Evolutionary conservation across 2,888 invertebrate species (phyloP), one percentile per base, ranked within the genome.

Genomic region (Lydus trimaculatus): DNA sequence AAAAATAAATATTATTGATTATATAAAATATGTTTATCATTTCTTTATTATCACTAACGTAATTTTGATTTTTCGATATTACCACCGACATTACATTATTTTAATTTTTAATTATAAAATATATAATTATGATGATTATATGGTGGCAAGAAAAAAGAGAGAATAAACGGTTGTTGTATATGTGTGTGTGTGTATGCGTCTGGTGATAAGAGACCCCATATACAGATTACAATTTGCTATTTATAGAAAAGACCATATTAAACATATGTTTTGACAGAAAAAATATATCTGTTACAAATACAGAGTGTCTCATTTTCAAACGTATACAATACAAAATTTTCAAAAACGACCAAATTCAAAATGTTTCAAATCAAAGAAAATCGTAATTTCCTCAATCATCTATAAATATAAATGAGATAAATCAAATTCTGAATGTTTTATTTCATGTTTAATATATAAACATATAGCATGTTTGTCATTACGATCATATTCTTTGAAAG

Each of bases 141-240:
- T 9, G 33, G 11, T 33, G 33, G 13, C 1, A 52, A 11, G 48
- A 23, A 23, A 23, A 52, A 52, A 20, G 17, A 43, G 43, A 43
- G 17, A 17, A 17, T 17, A 17, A 43, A 15, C 43, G 17, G 11
- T 17, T 17, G 20, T 11, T 31, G 7, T 31, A 31, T 31, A 7
- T 31, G 39, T 39, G 6, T 39, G 20, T 11, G 48, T 9, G 0
- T 43, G 1, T 43, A 20, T 25, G 25, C 1, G 56, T 56, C 23
- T 56, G 56, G 15, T 56, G 56, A 56, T 56, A 56, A 56, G 13
- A 56, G 56, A 56, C 56, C 56, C 56, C 56, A 52, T 25, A 56
- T 25, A 5, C 3, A 56, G 56, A 56, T 56, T 56, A 56, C 25
- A 25, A 48, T 56, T 56, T 15, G 56, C 56, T 56, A 56, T 56